Evolutionary conservation across 2,113 vertebrate genomes (phyloP).

Genomic region (Fukomys damarensis): DNA sequence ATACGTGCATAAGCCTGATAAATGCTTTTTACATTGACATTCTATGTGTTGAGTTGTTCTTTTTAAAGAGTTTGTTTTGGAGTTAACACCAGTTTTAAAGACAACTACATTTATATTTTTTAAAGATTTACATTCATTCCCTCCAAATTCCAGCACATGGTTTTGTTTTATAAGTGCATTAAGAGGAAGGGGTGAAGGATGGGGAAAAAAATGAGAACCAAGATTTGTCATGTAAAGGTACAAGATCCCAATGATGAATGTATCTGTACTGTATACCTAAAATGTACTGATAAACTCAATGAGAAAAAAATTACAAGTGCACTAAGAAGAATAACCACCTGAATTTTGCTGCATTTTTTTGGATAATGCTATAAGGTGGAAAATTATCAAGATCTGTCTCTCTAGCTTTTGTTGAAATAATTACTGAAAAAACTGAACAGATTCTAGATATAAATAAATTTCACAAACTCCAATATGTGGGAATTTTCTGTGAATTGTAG

Average conservation of each 20-base stretch:
- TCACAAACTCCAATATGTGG: constrained; percentile 41
- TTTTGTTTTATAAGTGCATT: constrained; percentile 26
- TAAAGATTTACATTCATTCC: constrained; percentile 10
- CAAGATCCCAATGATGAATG: too few species aligned
- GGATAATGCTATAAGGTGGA: constrained; percentile 14
- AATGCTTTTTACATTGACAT: neutral
- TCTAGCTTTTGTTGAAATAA: constrained; percentile 62
- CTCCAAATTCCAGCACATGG: constrained; percentile 39
- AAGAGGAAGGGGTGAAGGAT: too few species aligned
- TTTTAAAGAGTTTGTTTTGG: constrained; percentile 53
- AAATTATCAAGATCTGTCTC: constrained; percentile 49
- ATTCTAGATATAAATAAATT: constrained; percentile 66
- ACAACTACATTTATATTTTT: constrained; percentile 38
- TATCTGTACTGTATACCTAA: too few species aligned
- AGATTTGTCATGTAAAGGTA: too few species aligned
- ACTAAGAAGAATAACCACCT: constrained; percentile 34
- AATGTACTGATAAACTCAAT: too few species aligned
- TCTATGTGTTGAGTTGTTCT: constrained; percentile 18
- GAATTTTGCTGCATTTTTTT: constrained; percentile 48
- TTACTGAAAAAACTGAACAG: constrained; percentile 64
- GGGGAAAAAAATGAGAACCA: too few species aligned
- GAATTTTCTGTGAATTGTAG: constrained; percentile 8
- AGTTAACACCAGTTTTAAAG: constrained; percentile 32
- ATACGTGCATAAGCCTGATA: constrained; percentile 11
- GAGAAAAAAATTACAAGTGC: neutral